A percentile compares a stretch with the other conserved stretches of the same genome.
Evolutionary conservation across 2,888 invertebrate genomes (phyloP).

Genomic region (Agapetus fuscipes): DNA sequence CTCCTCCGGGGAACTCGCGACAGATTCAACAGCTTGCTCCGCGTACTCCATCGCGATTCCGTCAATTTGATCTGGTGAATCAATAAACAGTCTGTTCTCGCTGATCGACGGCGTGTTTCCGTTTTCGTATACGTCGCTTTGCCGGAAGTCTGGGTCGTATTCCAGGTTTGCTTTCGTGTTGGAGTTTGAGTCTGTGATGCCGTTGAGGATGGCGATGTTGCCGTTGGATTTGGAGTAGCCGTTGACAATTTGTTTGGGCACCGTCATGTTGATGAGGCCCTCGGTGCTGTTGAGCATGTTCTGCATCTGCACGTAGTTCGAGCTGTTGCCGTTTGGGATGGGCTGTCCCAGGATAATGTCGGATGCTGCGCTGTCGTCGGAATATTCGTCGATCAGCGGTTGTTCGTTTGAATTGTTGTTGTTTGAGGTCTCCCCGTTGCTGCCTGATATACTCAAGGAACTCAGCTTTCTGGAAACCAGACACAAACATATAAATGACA

Average conservation of each 20-base stretch:
- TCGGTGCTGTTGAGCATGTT: constrained; percentile 13
- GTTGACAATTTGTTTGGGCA: constrained; percentile 19
- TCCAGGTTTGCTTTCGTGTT: constrained; percentile 24
- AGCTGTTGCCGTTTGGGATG: constrained; percentile 9
- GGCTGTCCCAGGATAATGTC: constrained; percentile 20
- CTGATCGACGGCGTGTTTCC: constrained; percentile 15
- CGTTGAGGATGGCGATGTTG: constrained; percentile 4
- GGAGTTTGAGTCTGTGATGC: constrained; percentile 14
- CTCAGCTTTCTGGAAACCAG: constrained; percentile 22
- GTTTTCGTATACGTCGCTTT: constrained; percentile 14
- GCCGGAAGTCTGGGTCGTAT: constrained; percentile 16
- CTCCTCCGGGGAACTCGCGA: constrained; percentile 12
- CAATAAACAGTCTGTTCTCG: constrained; percentile 12
- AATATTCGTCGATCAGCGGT: constrained; percentile 16
- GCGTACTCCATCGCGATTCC: constrained; percentile 17
- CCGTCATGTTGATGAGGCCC: constrained; percentile 18
- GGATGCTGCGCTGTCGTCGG: constrained; percentile 16
- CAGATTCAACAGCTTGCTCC: constrained; percentile 17
- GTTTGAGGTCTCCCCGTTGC: constrained; percentile 16
- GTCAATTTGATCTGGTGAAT: constrained; percentile 25
- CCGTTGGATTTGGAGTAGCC: constrained; percentile 21
- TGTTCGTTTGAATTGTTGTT: constrained; percentile 15
- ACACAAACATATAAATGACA: not conserved
- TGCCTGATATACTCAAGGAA: constrained; percentile 19
- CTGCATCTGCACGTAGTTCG: constrained; percentile 15